A percentile compares a stretch with the other conserved stretches of the same genome.
These are phyloP conservation scores for Phalacrocorax brasilianus DNA, from an alignment of 2,113 vertebrate species.

Conservation along the genomic window DNA sequence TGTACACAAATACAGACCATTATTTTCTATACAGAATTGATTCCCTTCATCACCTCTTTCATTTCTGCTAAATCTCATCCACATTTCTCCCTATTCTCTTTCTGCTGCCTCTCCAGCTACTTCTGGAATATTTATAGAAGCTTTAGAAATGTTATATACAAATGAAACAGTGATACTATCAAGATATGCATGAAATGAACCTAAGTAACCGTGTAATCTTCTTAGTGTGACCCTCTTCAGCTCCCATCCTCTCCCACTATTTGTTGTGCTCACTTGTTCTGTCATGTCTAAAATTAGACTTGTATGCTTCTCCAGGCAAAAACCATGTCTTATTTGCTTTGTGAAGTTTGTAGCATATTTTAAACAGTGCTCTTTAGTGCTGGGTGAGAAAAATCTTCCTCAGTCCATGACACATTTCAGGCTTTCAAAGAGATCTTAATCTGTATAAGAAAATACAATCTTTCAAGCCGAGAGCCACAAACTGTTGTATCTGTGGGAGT, in stretches of 20 bases:
- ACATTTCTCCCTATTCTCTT: not conserved
- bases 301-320: not conserved
- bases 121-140: not conserved
- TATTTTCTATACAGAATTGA: not conserved
- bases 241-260: not conserved
- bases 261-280: not conserved
- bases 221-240: not conserved
- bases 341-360: not conserved
- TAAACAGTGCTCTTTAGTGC: not conserved
- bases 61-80: not conserved
- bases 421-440: not conserved
- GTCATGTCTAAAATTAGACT: conserved; percentile 2
- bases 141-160: not conserved
- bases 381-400: not conserved
- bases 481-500: not conserved
- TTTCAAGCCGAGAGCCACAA: not conserved
- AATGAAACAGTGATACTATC: not conserved
- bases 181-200: not conserved
- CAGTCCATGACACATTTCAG: not conserved
- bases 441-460: not conserved
- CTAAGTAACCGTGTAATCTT: not conserved
- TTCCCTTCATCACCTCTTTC: not conserved
- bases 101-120: not conserved
- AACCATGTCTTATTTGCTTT: not conserved
- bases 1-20: not conserved